Percentiles rank a stretch among this genome's conserved stretches.
These are phyloP conservation scores for Uloborus diversus DNA, from an alignment of 1,140 invertebrate species.

Conservation along the genomic window DNA sequence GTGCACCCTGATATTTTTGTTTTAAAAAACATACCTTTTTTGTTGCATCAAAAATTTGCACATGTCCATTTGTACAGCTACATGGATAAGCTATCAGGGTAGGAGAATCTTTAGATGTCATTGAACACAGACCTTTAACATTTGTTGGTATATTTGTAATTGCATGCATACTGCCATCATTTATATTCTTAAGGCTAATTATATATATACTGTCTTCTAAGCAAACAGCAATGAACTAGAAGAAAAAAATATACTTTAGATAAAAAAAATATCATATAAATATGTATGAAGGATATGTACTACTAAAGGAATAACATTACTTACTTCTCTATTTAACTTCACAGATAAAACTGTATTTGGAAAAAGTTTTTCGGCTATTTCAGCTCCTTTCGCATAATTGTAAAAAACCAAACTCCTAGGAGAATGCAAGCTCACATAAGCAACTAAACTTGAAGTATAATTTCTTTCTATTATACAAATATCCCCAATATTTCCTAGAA, in stretches of 20 bases:
- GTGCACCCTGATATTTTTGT: too few species aligned
- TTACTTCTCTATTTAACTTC: slow-evolving; percentile 93
- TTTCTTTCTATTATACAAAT: slow-evolving; percentile 93
- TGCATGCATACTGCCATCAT: slow-evolving; percentile 85
- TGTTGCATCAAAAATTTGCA: slow-evolving; percentile 97
- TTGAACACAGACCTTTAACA: slow-evolving; percentile 87
- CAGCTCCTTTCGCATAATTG: slow-evolving; percentile 97
- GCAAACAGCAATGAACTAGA: slow-evolving; percentile 93
- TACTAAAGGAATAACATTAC: too few species aligned
- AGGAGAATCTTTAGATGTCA: slow-evolving; percentile 76
- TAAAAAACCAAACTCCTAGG: slow-evolving; percentile 96
- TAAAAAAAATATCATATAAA: neutral
- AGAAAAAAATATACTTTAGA: slow-evolving; percentile 60
- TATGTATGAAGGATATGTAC: too few species aligned
- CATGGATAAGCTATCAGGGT: slow-evolving; percentile 97
- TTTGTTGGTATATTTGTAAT: slow-evolving; percentile 98
- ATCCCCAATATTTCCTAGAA: slow-evolving; percentile 78
- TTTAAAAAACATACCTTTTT: slow-evolving; percentile 83
- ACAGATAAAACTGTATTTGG: slow-evolving; percentile 96
- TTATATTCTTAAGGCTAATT: slow-evolving; percentile 98
- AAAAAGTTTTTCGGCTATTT: slow-evolving; percentile 99
- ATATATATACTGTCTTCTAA: slow-evolving; percentile 97
- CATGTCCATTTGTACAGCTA: slow-evolving; percentile 90
- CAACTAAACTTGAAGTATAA: slow-evolving; percentile 95
- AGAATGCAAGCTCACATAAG: slow-evolving; percentile 89